phyloP scores from a whole-genome alignment of 2,113 vertebrate species.

The Chlorocebus sabaeus region DNA sequence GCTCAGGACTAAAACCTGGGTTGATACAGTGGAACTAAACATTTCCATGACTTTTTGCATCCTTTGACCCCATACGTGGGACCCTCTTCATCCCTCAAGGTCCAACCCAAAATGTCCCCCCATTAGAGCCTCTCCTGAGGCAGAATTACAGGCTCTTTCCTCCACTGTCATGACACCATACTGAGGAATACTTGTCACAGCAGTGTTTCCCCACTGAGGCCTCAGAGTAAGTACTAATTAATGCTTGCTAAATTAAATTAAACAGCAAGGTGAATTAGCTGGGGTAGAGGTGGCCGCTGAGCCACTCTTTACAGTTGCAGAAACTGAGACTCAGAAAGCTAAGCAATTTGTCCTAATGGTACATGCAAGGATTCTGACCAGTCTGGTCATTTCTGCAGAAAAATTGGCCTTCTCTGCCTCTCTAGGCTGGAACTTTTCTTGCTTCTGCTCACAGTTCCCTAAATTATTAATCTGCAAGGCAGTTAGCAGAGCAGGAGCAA shows the following conservation, averaged over 20 bases:
- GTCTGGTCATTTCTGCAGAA: neutral
- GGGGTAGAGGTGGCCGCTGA: neutral
- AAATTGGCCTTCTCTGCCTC: neutral
- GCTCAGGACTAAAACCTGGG: neutral
- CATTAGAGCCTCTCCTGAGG: neutral
- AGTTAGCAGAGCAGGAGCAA: neutral
- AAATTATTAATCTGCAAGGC: slow-evolving; percentile 28
- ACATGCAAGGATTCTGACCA: neutral
- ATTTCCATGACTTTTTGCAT: neutral
- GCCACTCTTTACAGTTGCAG: neutral
- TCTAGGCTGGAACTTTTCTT: neutral
- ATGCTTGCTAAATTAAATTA: neutral
- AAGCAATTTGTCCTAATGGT: neutral
- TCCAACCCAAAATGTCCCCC: neutral
- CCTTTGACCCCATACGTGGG: neutral
- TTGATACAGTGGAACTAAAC: neutral
- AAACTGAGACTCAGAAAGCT: neutral
- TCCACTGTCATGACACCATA: neutral
- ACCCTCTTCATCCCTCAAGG: neutral
- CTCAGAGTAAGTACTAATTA: neutral
- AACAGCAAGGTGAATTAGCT: neutral
- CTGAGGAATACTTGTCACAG: neutral
- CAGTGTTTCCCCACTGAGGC: neutral
- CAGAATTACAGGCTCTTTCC: neutral
- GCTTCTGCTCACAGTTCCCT: neutral